Evolutionary conservation across 2,113 vertebrate genomes (phyloP).

Genomic region (Callipepla californica): DNA sequence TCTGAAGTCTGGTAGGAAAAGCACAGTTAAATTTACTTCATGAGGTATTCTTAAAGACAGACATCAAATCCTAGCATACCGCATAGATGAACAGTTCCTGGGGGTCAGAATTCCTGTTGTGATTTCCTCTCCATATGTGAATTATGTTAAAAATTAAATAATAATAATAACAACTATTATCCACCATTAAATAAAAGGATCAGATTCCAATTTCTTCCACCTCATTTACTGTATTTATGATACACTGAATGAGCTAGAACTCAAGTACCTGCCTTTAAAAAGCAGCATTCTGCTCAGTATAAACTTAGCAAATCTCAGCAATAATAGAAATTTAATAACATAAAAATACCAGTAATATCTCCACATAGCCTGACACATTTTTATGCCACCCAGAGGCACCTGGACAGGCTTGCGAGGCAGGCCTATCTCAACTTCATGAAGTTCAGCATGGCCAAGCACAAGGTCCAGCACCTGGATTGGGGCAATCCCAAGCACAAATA

Average conservation of each 20-base stretch:
- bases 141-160: background rate
- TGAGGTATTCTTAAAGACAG: background rate
- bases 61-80: background rate
- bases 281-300: background rate
- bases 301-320: background rate
- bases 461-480: too few relatives aligned
- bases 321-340: conserved; percentile 1
- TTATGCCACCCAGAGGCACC: too few relatives aligned
- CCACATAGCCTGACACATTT: background rate
- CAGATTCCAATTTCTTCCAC: background rate
- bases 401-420: too few relatives aligned
- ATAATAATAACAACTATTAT: background rate
- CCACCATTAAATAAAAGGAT: background rate
- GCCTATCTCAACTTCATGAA: too few relatives aligned
- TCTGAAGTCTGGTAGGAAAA: conserved; percentile 21
- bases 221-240: background rate
- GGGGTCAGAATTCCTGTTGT: background rate
- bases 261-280: background rate
- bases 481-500: too few relatives aligned
- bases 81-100: background rate
- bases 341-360: background rate
- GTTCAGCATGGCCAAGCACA: too few relatives aligned
- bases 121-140: background rate
- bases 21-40: conserved; percentile 37
- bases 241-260: background rate